Conservation (phyloP, 2,888 invertebrate species). For the Drosophila melanocephala region DNA sequence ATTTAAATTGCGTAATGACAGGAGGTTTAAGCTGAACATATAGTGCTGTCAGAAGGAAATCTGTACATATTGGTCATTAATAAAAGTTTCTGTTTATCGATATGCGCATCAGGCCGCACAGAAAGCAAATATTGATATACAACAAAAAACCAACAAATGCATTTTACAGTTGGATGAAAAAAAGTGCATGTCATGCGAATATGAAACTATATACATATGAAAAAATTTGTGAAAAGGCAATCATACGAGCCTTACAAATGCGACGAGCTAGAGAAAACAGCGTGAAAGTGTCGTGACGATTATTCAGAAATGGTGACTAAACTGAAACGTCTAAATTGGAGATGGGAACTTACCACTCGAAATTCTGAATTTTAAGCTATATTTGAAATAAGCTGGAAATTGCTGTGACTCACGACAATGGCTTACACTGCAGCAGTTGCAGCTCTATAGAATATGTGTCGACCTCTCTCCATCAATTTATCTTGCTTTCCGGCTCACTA, state of each 20-base stretch:
- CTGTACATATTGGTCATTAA: constrained; percentile 79
- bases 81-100: constrained; percentile 59
- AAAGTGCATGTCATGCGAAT: constrained; percentile 39
- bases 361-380: background rate
- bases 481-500: constrained; percentile 20
- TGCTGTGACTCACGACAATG: background rate
- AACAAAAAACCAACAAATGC: constrained; percentile 55
- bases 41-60: constrained; percentile 69
- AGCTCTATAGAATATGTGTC: constrained; percentile 17
- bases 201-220: constrained; percentile 23
- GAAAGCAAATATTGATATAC: constrained; percentile 71
- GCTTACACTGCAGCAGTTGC: background rate
- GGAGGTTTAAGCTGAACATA: constrained; percentile 40
- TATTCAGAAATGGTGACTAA: background rate
- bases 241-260: constrained; percentile 50
- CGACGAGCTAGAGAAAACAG: constrained; percentile 38
- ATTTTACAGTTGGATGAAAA: constrained; percentile 35
- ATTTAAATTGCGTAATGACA: constrained; percentile 44
- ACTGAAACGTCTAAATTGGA: background rate
- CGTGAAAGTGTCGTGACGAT: constrained; percentile 15
- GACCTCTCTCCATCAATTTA: constrained; percentile 20
- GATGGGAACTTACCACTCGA: background rate
- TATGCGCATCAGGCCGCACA: constrained; percentile 43
- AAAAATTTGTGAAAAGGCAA: constrained; percentile 62
- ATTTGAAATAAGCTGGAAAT: background rate